Base-by-base conservation (phyloP, 1,140 invertebrate species). In the Drosophila dunni region DNA sequence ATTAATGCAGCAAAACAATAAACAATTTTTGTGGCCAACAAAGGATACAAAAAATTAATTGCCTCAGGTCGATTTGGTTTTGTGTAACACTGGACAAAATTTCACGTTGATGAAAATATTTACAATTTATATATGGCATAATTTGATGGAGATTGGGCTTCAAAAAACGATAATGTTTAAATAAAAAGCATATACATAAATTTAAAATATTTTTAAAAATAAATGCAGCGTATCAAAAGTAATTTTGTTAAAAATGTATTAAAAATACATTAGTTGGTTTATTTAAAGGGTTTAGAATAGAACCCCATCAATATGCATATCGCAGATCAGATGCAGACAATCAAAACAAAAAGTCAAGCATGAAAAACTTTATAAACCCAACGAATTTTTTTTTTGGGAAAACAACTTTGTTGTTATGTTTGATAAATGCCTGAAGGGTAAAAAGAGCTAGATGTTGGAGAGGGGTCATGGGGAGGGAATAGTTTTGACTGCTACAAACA, bases 351-450 rank as follows among this genome's bases (percentile, higher is more conserved):
- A 34, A 42, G 15, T 11, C 8, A 9, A 48, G 61, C 9, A 20
- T 40, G 56, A 11, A 64, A 33, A 13, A 64, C 38, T 64, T 45
- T 45, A 17, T 45, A 53, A 33, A 20, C 50, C 36, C n/a, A 24
- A 58, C 38, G 46, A 67, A 58, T 38, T 64, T 46, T 9, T 10
- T 46, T 46, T 17, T 56, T 54, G 38, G 11, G n/a, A 6, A 33
- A n/a, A n/a, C n/a, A 51, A 50, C 44, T 65, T 74, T 62, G 65
- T 68, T 61, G 46, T 67, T 68, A 40, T 60, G 13, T 40, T 24
- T 74, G 57, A 56, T 69, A 69, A 68, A 69, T 74, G 65, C 24
- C 50, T 54, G 10, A 13, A 20, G 17, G 42, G 1, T 29, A 50
- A 48, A 44, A 36, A 24, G 44, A 33, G 38, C n/a, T 13, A 62